Evolutionary conservation across 1,140 invertebrate species (phyloP).

Genomic region (Oedothorax gibbosus): DNA sequence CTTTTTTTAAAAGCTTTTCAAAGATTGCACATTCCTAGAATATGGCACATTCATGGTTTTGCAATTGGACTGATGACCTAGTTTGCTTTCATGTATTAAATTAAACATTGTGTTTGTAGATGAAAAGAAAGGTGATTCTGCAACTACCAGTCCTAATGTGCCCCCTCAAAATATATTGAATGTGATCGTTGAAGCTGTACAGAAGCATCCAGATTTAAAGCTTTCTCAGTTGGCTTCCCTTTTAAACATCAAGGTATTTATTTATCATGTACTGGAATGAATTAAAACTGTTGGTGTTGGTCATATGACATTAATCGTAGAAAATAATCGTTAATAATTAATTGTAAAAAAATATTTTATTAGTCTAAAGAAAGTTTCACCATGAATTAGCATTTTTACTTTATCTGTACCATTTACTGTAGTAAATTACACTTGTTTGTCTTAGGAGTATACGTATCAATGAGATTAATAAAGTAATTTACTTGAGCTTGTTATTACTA

Average conservation of each 20-base stretch:
- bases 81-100: neutral
- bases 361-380: neutral
- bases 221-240: constrained; percentile 36
- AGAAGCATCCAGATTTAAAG: constrained; percentile 29
- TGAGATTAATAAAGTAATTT: neutral
- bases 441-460: neutral
- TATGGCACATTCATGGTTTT: neutral
- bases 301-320: neutral
- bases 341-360: neutral
- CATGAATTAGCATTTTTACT: neutral
- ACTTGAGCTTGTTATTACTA: neutral
- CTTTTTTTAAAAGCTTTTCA: constrained; percentile 4
- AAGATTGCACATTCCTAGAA: neutral
- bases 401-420: neutral
- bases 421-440: neutral
- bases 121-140: constrained; percentile 18
- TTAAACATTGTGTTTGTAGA: neutral
- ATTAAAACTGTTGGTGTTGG: neutral
- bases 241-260: constrained; percentile 43
- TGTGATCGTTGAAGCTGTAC: constrained; percentile 12
- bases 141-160: constrained; percentile 27
- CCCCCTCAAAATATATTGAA: constrained; percentile 20
- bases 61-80: neutral
- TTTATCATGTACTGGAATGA: neutral
- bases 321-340: neutral